These are phyloP conservation scores for Micrastur ruficollis DNA, from an alignment of 2,797 vertebrate species.

Conservation along the genomic window DNA sequence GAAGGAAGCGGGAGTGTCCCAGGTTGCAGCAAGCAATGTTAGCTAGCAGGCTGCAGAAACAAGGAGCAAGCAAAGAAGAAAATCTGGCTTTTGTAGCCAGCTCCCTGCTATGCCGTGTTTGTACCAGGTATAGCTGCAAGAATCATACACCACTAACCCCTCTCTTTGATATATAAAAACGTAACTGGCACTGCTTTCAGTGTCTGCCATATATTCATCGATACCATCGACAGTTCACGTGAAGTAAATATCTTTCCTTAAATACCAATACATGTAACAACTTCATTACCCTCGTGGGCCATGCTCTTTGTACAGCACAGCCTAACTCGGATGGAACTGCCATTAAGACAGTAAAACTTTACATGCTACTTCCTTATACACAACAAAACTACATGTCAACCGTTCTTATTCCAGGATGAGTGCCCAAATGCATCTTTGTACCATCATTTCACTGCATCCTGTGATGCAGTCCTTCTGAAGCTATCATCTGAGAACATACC, in stretches of 20 bases:
- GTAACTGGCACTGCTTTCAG: too few species aligned
- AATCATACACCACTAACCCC: not conserved
- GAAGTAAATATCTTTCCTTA: not conserved
- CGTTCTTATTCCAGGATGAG: too few species aligned
- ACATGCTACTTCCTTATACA: not conserved
- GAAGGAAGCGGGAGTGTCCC: not conserved
- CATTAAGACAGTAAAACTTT: not conserved
- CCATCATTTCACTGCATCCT: not conserved
- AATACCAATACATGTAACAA: not conserved
- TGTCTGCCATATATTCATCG: not conserved
- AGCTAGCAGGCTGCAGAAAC: not conserved
- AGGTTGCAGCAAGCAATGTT: not conserved
- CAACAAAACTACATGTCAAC: not conserved
- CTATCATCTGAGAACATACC: not conserved
- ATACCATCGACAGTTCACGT: not conserved
- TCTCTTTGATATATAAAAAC: not conserved
- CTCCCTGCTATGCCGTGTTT: not conserved
- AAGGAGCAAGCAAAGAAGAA: not conserved
- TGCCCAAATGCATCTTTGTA: not conserved
- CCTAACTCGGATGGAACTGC: not conserved
- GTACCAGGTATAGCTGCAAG: not conserved
- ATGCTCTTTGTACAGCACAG: not conserved
- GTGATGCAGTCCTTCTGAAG: not conserved
- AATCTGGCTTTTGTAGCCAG: not conserved
- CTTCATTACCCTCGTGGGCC: fast-evolving